A percentile compares a stretch with the other conserved stretches of the same genome.
Conservation (phyloP, 2,888 invertebrate genomes). For the Epirrhoe tristata region DNA sequence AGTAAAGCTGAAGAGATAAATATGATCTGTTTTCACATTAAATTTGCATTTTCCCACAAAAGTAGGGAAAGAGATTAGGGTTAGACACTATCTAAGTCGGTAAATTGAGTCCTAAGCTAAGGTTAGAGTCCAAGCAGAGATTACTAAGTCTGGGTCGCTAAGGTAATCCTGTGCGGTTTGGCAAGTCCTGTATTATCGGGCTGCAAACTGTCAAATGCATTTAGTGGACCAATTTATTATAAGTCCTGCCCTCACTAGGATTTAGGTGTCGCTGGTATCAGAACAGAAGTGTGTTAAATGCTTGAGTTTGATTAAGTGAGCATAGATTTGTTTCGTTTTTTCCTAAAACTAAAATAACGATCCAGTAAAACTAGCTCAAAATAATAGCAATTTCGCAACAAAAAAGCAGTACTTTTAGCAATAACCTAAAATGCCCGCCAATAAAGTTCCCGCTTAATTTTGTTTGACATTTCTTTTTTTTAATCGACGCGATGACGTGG, state of each 20-base stretch:
- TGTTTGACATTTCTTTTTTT: conserved; percentile 53
- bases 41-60: background rate
- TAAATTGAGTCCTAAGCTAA: conserved; percentile 27
- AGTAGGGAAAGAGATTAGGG: conserved; percentile 13
- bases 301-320: background rate
- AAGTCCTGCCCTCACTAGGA: no score
- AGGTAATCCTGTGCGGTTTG: conserved; percentile 21
- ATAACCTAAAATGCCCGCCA: conserved; percentile 6
- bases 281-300: no score
- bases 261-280: no score
- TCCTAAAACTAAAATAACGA: background rate
- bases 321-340: no score
- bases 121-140: conserved; percentile 20
- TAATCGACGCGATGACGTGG: conserved; percentile 65
- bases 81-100: conserved; percentile 17
- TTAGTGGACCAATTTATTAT: background rate
- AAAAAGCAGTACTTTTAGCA: background rate
- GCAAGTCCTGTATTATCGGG: conserved; percentile 14
- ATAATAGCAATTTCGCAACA: background rate
- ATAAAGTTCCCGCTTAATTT: conserved; percentile 33
- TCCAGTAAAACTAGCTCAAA: background rate
- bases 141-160: conserved; percentile 22
- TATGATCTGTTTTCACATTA: background rate
- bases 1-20: background rate
- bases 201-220: background rate